A percentile compares a stretch with the other conserved stretches of the same genome.
phyloP scores from a whole-genome alignment of 2,113 vertebrate genomes.

The Larimichthys crocea region DNA sequence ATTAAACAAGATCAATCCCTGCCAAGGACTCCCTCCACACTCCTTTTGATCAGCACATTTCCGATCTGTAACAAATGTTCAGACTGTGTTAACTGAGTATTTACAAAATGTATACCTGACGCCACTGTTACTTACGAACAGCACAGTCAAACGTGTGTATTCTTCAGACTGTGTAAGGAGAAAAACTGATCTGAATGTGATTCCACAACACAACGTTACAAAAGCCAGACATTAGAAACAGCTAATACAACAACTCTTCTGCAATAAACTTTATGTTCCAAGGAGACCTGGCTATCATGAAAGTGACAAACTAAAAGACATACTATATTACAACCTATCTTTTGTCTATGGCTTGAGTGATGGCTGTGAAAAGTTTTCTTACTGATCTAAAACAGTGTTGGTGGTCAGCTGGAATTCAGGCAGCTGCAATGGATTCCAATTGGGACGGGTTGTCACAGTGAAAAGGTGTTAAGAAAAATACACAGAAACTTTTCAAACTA shows the following conservation, averaged over 20 bases:
- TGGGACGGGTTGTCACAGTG: conserved; percentile 11
- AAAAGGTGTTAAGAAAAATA: neutral
- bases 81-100: neutral
- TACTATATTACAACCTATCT: conserved; percentile 2
- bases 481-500: conserved; percentile 8
- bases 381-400: neutral
- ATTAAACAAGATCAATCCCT: neutral
- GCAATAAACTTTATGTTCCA: conserved; percentile 14
- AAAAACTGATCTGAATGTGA: neutral
- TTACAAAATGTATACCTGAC: neutral
- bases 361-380: conserved; percentile 18
- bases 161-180: neutral
- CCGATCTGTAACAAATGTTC: neutral
- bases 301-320: conserved; percentile 1
- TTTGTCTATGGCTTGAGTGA: conserved; percentile 7
- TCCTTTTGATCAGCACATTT: neutral
- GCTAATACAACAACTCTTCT: neutral
- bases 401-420: conserved; percentile 12
- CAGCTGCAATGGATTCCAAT: conserved; percentile 5
- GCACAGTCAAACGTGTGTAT: neutral
- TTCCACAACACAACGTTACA: neutral
- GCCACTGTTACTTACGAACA: neutral
- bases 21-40: neutral
- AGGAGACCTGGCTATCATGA: neutral
- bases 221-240: neutral